phyloP scores from a whole-genome alignment of 2,888 invertebrate species.

The Oscheius sp. region DNA sequence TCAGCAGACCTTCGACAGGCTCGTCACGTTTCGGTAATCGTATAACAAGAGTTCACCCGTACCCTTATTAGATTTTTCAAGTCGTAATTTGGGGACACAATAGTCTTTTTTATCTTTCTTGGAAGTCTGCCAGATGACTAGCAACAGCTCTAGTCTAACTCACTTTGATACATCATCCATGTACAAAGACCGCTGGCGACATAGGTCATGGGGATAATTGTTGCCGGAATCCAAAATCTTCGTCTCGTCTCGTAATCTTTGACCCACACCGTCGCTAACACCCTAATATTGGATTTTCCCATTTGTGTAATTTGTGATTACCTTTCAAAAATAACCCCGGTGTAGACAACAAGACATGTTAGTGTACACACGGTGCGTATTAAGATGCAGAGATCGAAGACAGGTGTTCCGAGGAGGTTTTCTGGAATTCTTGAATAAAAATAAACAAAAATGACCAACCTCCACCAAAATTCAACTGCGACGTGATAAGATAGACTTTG shows the following conservation, averaged over 20 bases:
- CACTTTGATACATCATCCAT: conserved; percentile 2
- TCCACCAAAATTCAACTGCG: conserved; percentile 21
- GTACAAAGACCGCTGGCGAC: conserved; percentile 4
- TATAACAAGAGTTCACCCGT: too few relatives aligned
- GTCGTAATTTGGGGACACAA: too few relatives aligned
- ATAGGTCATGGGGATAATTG: neutral
- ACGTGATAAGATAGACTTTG: neutral
- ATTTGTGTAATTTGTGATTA: neutral
- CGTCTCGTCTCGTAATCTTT: conserved; percentile 17
- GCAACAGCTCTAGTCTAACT: too few relatives aligned
- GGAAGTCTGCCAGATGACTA: too few relatives aligned
- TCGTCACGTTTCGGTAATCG: too few relatives aligned
- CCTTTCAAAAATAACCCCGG: conserved; percentile 19
- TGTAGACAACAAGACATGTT: conserved; percentile 15
- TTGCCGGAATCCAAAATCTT: conserved; percentile 21
- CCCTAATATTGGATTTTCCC: neutral
- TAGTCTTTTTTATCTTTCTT: too few relatives aligned
- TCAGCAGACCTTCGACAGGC: too few relatives aligned
- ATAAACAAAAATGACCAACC: neutral
- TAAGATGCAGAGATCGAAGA: conserved; percentile 11
- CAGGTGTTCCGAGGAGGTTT: conserved; percentile 2
- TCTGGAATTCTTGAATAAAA: neutral
- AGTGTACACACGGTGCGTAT: conserved; percentile 11
- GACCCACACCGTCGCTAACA: conserved; percentile 13
- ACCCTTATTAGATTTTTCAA: too few relatives aligned